These are phyloP conservation scores for Cryptophagus acutangulus DNA, from an alignment of 2,888 invertebrate genomes.

Conservation along the genomic window DNA sequence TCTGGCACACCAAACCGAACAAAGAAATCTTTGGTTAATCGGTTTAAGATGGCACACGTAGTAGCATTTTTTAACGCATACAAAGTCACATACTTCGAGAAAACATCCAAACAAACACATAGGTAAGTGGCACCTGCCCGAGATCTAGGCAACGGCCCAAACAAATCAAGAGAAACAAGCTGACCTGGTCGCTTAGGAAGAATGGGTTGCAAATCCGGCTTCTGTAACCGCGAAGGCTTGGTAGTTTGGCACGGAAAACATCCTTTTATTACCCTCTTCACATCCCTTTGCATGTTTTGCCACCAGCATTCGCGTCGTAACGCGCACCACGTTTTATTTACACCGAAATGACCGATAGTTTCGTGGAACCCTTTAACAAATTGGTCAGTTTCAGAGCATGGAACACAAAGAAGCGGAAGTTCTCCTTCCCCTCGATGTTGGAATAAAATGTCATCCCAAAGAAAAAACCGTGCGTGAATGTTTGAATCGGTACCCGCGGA, in stretches of 20 bases:
- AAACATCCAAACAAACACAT: constrained; percentile 12
- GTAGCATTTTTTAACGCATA: constrained; percentile 15
- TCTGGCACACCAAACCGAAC: constrained; percentile 7
- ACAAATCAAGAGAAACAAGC: constrained; percentile 7
- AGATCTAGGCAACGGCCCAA: constrained; percentile 6
- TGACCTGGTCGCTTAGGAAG: constrained; percentile 4
- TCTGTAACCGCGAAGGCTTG: constrained; percentile 1
- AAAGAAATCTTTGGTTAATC: constrained; percentile 11
- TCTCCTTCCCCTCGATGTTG: too few relatives aligned
- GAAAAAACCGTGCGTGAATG: too few relatives aligned
- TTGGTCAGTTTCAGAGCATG: neutral
- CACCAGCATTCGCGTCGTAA: constrained; percentile 16
- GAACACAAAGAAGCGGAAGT: neutral
- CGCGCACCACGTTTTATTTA: constrained; percentile 14
- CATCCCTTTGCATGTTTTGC: constrained; percentile 8
- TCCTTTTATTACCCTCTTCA: constrained; percentile 9
- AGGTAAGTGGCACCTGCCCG: constrained; percentile 11
- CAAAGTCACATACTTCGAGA: constrained; percentile 14
- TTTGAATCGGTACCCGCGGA: neutral
- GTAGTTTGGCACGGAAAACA: constrained; percentile 9
- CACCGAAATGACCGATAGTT: constrained; percentile 18
- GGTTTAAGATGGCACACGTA: constrained; percentile 8
- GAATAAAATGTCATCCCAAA: too few relatives aligned
- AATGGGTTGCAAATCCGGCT: constrained; percentile 7
- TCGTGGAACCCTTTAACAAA: constrained; percentile 11